Conservation (phyloP, 1,140 invertebrate genomes). For the Zaprionus taronus region DNA sequence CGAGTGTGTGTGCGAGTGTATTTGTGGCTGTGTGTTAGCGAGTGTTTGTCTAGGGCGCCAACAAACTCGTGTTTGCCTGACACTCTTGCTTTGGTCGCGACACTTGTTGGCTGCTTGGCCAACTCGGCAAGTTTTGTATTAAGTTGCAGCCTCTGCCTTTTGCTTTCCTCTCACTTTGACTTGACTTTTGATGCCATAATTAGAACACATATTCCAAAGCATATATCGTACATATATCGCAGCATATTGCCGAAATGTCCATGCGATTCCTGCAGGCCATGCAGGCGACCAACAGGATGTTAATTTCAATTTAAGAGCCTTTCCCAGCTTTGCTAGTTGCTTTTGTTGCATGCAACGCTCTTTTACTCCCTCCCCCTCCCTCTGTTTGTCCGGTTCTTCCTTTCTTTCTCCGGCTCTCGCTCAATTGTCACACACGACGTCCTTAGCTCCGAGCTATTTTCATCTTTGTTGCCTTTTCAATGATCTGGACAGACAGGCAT, state of each 20-base stretch:
- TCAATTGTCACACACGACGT: constrained; percentile 64
- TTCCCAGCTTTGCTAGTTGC: constrained; percentile 45
- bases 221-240: not conserved
- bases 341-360: constrained; percentile 1
- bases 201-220: constrained; percentile 51
- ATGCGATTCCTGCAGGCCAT: constrained; percentile 39
- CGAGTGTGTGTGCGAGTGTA: constrained; percentile 7
- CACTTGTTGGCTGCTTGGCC: constrained; percentile 49
- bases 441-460: constrained; percentile 56
- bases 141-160: constrained; percentile 11
- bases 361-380: not conserved
- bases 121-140: constrained; percentile 62
- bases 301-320: constrained; percentile 81
- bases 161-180: constrained; percentile 31
- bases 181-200: constrained; percentile 64
- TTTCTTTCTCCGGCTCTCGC: constrained; percentile 7
- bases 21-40: constrained; percentile 1
- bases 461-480: constrained; percentile 34
- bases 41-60: constrained; percentile 47
- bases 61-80: constrained; percentile 72
- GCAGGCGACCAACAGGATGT: constrained; percentile 65
- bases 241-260: constrained; percentile 39
- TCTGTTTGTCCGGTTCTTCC: not conserved
- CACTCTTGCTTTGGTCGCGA: constrained; percentile 70
- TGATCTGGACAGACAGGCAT: constrained; percentile 12